Percentiles rank a stretch among this genome's conserved stretches.
Conservation (phyloP, 2,888 invertebrate species). For the Drosophila mulleri region DNA sequence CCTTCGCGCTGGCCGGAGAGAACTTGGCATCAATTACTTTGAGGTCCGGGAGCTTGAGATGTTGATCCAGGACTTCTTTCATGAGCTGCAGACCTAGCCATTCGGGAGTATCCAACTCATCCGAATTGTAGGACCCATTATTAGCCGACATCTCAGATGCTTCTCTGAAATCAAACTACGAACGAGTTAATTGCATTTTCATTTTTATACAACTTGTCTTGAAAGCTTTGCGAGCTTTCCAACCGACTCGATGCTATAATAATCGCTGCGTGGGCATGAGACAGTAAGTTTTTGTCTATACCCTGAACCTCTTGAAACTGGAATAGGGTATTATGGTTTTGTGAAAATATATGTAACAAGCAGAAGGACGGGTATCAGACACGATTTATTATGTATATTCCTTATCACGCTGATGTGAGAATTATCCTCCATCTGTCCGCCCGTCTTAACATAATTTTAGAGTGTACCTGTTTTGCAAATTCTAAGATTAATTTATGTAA, state of each 20-base stretch:
- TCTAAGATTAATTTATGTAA: background rate
- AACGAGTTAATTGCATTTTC: background rate
- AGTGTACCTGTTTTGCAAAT: background rate
- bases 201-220: constrained; percentile 6
- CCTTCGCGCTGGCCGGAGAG: constrained; percentile 51
- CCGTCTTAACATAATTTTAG: background rate
- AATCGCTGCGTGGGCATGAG: background rate
- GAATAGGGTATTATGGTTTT: background rate
- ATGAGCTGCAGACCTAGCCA: constrained; percentile 58
- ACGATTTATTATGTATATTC: background rate
- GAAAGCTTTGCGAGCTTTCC: constrained; percentile 15
- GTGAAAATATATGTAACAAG: background rate
- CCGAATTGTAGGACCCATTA: constrained; percentile 40
- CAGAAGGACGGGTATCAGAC: background rate
- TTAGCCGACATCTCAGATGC: constrained; percentile 27
- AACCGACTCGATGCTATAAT: background rate
- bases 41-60: constrained; percentile 22
- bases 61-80: constrained; percentile 30
- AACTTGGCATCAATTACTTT: constrained; percentile 19
- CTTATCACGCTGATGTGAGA: background rate
- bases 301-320: background rate
- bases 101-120: constrained; percentile 58
- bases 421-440: background rate
- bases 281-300: background rate
- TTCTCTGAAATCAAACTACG: constrained; percentile 12